phyloP scores from a whole-genome alignment of 2,797 vertebrate genomes.

The Tapirus indicus region DNA sequence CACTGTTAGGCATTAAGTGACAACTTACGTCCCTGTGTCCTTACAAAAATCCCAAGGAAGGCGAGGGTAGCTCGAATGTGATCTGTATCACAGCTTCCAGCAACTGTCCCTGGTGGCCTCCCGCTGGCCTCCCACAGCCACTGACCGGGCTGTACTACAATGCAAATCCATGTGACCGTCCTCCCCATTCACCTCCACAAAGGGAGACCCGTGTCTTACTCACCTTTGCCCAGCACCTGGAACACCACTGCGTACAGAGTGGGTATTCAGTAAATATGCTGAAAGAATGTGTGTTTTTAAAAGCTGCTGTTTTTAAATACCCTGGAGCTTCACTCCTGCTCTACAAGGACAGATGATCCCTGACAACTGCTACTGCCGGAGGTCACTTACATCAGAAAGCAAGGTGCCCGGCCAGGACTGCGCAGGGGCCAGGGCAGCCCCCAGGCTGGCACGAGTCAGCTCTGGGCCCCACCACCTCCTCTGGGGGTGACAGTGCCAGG shows the following conservation, averaged over 20 bases:
- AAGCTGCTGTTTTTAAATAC: background rate
- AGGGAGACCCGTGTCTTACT: background rate
- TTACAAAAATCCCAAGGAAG: background rate
- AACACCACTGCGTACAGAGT: background rate
- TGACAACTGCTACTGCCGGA: background rate
- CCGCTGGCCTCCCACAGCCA: background rate
- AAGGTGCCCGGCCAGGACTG: background rate
- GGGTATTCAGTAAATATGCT: background rate
- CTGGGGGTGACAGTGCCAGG: fast-evolving
- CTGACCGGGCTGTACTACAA: background rate
- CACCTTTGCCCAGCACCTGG: background rate
- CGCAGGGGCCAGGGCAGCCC: background rate
- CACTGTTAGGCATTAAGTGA: background rate
- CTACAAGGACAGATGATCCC: background rate
- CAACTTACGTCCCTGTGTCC: background rate
- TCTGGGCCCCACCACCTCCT: background rate
- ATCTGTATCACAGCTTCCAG: background rate
- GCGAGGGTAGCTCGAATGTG: background rate
- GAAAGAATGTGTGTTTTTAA: background rate
- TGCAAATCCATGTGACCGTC: background rate
- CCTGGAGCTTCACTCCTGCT: background rate
- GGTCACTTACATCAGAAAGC: background rate
- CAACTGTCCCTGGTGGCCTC: background rate
- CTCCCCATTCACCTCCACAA: background rate
- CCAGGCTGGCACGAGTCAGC: background rate